Percentiles rank a stretch among this genome's conserved stretches.
These are phyloP conservation scores for Stictonetta naevosa DNA, from an alignment of 2,113 vertebrate genomes.

Conservation along the genomic window DNA sequence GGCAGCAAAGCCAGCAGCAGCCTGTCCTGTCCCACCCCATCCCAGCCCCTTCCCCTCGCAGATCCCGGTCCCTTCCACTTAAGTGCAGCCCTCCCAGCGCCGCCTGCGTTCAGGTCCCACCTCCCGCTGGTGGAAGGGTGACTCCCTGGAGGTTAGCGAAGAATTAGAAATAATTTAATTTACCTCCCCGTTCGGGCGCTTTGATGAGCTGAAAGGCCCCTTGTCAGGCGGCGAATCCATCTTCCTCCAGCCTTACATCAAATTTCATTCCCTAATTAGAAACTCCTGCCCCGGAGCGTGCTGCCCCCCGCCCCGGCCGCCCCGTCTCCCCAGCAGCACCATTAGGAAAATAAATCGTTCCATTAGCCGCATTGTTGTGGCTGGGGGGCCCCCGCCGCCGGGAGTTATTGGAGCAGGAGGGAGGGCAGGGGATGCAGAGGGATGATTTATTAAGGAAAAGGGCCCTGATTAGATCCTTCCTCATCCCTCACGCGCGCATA, in stretches of 20 bases:
- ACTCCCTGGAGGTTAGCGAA: slow-evolving; percentile 69
- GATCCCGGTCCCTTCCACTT: accelerated
- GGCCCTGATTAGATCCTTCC: slow-evolving; percentile 61
- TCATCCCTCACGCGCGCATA: accelerated
- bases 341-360: slow-evolving; percentile 78
- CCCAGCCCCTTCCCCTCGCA: background rate
- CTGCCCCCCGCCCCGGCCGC: background rate
- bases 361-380: slow-evolving; percentile 73
- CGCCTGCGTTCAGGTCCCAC: slow-evolving; percentile 40
- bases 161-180: slow-evolving; percentile 76
- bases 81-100: slow-evolving; percentile 18
- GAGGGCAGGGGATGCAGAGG: slow-evolving; percentile 62
- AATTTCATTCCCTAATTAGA: slow-evolving; percentile 79
- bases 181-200: slow-evolving; percentile 52
- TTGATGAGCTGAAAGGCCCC: slow-evolving; percentile 71
- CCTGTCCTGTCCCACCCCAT: background rate
- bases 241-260: slow-evolving; percentile 72
- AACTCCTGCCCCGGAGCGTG: slow-evolving; percentile 59
- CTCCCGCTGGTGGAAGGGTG: slow-evolving; percentile 44
- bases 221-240: slow-evolving; percentile 72
- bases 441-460: slow-evolving; percentile 72
- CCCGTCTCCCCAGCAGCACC: slow-evolving; percentile 58
- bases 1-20: background rate
- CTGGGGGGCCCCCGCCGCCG: slow-evolving; percentile 41
- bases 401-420: slow-evolving; percentile 67